Evolutionary conservation across 2,113 vertebrate genomes (phyloP), one percentile per base, ranked within the genome.

Genomic region (Leucosticte australis): DNA sequence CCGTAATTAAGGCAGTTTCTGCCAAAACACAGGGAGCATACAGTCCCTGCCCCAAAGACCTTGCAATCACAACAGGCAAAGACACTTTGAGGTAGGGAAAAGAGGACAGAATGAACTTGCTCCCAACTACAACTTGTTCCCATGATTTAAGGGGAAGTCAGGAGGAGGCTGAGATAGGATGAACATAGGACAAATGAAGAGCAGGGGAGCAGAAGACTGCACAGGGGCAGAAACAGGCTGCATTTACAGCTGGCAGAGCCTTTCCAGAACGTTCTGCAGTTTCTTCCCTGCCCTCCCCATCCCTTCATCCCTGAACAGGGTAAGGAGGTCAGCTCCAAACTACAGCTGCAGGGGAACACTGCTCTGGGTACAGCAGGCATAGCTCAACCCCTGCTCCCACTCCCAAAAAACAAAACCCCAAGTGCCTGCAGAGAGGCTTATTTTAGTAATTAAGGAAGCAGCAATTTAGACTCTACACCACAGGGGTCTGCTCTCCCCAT

Each of bases 1-100:
- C 65, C 81, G 67, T 90, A 87, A 93, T 92, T 91, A 85, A 69
- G 59, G 71, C 50, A 70, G 70, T 78, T 46, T 81, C 84, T 76
- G 69, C 52, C 64, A 71, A 89, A 77, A 93, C 33, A 47, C 30
- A 76, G 57, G 59, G 67, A 89, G 44, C 3, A 1, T 7, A 49
- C 8, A 84, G 63, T 65, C 46, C 49, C 74, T 83, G 84, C 63
- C 82, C 59, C 91, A 41, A 69, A 86, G 67, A 85, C 80, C 67
- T 62, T 73, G 63, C 84, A 69, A 42, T 78, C 23, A 83, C 60
- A 65, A 70, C 2, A 64, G 56, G 37, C 41, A 60, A 79, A 80
- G 55, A 23, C 2, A 73, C 26, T 87, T 23, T 35, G 18, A 81
- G 39, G 44, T 3, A 90, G 60, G 27, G 24, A 59, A 77, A 57